Conservation (phyloP, 2,888 invertebrate genomes). For the Phasia obesa region DNA sequence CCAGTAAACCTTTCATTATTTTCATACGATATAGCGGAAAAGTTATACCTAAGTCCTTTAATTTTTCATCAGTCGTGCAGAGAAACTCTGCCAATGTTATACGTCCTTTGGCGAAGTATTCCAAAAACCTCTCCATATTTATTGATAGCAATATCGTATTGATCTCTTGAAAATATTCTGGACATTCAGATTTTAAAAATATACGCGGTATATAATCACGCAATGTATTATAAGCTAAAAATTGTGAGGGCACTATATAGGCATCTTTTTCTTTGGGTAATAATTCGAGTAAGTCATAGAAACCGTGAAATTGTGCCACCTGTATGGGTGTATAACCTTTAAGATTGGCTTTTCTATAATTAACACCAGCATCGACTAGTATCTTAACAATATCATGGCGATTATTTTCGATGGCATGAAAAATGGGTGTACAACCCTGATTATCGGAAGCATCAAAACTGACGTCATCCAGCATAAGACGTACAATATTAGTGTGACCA, state of each 20-base stretch:
- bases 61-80: constrained; percentile 76
- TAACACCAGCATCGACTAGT: constrained; percentile 78
- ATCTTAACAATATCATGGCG: constrained; percentile 78
- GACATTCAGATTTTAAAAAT: constrained; percentile 80
- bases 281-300: constrained; percentile 78
- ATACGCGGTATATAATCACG: constrained; percentile 80
- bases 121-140: constrained; percentile 74
- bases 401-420: constrained; percentile 81
- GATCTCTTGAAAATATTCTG: constrained; percentile 82
- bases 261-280: constrained; percentile 75
- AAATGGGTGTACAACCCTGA: constrained; percentile 80
- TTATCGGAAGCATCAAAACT: constrained; percentile 80
- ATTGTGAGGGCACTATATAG: constrained; percentile 78
- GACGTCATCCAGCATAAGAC: constrained; percentile 76
- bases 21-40: constrained; percentile 79
- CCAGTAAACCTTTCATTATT: constrained; percentile 78
- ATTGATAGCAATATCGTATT: constrained; percentile 76
- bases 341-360: constrained; percentile 76
- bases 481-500: constrained; percentile 77
- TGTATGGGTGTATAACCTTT: constrained; percentile 80
- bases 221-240: constrained; percentile 77
- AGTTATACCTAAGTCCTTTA: constrained; percentile 77
- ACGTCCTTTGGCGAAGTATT: constrained; percentile 77
- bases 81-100: constrained; percentile 79
- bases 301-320: constrained; percentile 80